phyloP scores from a whole-genome alignment of 2,797 vertebrate species.

The Anableps anableps region DNA sequence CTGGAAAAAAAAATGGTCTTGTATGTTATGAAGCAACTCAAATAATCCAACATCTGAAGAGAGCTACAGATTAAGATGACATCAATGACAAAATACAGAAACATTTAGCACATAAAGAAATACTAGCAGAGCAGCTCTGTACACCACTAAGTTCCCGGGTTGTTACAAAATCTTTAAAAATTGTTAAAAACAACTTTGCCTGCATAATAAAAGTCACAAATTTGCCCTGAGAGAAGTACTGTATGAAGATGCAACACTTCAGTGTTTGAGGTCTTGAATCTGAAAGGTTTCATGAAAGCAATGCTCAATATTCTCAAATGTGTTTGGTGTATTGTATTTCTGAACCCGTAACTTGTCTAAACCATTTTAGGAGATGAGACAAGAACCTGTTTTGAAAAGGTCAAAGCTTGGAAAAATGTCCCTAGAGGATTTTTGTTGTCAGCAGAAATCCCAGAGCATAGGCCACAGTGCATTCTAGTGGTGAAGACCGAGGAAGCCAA shows the following conservation, averaged over 20 bases:
- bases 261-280: background rate
- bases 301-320: background rate
- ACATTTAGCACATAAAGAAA: background rate
- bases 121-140: background rate
- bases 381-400: no score
- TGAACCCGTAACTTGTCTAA: background rate
- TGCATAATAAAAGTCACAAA: no score
- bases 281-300: background rate
- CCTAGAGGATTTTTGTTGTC: no score
- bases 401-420: no score
- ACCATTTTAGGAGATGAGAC: no score
- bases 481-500: no score
- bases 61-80: background rate
- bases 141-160: background rate
- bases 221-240: background rate
- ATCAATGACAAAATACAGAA: background rate
- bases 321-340: background rate
- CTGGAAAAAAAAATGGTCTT: background rate
- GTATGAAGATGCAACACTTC: background rate
- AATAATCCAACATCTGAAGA: background rate
- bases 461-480: no score
- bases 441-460: no score
- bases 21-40: background rate
- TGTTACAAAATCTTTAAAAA: background rate
- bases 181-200: background rate